A percentile compares a stretch with the other conserved stretches of the same genome.
These are phyloP conservation scores for Carassius carassius DNA, from an alignment of 2,113 vertebrate genomes.

Conservation along the genomic window DNA sequence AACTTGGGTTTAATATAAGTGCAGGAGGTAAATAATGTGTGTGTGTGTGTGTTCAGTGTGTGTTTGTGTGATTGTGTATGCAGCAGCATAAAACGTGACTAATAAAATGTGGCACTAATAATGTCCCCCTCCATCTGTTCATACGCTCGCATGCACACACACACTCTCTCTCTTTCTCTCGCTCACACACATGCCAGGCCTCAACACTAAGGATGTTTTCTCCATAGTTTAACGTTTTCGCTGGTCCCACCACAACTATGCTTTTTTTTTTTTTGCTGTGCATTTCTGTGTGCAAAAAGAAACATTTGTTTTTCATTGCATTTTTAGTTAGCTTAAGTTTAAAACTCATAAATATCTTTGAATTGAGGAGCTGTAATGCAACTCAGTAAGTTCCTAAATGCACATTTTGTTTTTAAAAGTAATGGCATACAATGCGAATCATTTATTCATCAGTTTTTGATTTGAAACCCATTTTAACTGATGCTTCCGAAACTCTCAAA, in stretches of 20 bases:
- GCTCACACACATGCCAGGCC: not conserved
- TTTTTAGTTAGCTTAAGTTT: not conserved
- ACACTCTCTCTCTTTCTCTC: slow-evolving; percentile 54
- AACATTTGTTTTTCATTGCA: not conserved
- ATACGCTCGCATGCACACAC: not conserved
- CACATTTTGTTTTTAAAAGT: not conserved
- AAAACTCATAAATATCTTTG: not conserved
- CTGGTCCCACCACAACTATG: not conserved
- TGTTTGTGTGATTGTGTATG: slow-evolving; percentile 21
- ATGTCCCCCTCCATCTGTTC: slow-evolving; percentile 63
- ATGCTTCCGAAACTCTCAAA: not conserved
- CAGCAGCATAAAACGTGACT: slow-evolving; percentile 54
- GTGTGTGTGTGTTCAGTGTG: not conserved
- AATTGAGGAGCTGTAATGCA: not conserved
- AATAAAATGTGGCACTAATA: slow-evolving; percentile 57
- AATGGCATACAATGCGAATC: not conserved
- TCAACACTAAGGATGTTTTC: slow-evolving; percentile 8
- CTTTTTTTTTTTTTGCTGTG: not conserved
- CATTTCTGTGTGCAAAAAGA: not conserved
- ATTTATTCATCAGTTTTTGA: not conserved
- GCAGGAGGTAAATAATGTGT: not conserved
- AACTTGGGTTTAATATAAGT: not conserved
- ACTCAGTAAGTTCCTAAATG: not conserved
- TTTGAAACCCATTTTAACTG: not conserved
- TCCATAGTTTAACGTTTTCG: not conserved